Evolutionary conservation across 2,113 vertebrate genomes (phyloP), one percentile per base, ranked within the genome.

Genomic region (Triplophysa rosa): DNA sequence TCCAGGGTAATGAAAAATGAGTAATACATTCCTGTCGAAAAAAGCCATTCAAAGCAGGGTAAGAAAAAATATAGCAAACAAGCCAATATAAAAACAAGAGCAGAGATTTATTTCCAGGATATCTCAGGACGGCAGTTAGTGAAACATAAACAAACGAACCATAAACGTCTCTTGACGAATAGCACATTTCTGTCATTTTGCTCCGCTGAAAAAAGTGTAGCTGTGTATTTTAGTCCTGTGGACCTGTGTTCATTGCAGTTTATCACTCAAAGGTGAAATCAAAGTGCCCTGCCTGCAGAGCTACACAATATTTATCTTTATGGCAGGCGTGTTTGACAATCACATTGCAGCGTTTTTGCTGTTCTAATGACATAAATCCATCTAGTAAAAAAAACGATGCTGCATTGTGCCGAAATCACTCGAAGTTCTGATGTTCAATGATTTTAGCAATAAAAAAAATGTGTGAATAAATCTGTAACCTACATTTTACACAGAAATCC

Each of bases 141-240:
- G 74, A 86, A 79, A 81, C 80, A 64, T 54, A 42, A 65, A 77
- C 78, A 87, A 83, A 87, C 85, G 87, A 90, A 84, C 83, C 78
- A 76, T 88, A 85, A 88, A 91, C 80, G 82, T 76, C 63, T 78
- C 69, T 80, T 80, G 47, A n/a, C 73, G 75, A 84, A 82, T 80
- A 78, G 24, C 45, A 61, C 59, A 29, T 69, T 58, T 72, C 6
- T 21, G 4, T 56, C 10, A n/a, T 77, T 76, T 23, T 12, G 37
- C 23, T 26, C 12, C n/a, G 11, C 13, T 63, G n/a, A 40, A 56
- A 49, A 56, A 47, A 79, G 40, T 47, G 29, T 40, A 67, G 4
- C 23, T 59, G 13, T 40, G 26, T 26, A 16, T 75, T 73, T 73
- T 78, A 61, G 45, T 45, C 29, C 47, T 33, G 68, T 52, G 59